phyloP scores from a whole-genome alignment of 2,113 vertebrate species.

The Hylia prasina region DNA sequence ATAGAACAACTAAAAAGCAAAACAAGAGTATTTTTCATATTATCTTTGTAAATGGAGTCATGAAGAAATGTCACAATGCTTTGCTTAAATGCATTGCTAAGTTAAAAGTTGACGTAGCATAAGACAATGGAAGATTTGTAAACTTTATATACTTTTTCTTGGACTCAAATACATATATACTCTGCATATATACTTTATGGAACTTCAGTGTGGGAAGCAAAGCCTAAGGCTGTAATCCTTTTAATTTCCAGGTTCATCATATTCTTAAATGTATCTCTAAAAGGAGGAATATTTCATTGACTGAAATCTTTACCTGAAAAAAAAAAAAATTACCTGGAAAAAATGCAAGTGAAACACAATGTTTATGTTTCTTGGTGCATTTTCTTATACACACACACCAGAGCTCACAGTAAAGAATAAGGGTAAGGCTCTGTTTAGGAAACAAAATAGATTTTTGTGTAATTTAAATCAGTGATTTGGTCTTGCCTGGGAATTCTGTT shows the following conservation, averaged over 20 bases:
- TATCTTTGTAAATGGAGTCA: background rate
- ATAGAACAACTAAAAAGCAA: background rate
- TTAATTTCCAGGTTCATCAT: background rate
- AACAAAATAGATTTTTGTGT: background rate
- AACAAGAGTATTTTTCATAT: background rate
- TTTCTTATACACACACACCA: background rate
- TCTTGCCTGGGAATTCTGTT: background rate
- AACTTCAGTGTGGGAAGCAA: background rate
- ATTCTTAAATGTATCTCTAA: background rate
- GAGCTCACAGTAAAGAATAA: background rate
- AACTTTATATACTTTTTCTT: background rate
- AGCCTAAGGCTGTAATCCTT: background rate
- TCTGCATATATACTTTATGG: background rate
- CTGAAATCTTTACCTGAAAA: background rate
- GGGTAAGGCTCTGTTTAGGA: background rate
- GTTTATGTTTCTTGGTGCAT: background rate
- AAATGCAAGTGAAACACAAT: background rate
- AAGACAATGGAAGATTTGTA: background rate
- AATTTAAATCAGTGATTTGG: background rate
- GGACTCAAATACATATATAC: background rate
- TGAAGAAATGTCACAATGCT: background rate
- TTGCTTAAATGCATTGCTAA: background rate
- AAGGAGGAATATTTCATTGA: accelerated
- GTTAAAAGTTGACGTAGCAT: background rate
- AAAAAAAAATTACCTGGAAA: background rate